Evolutionary conservation across 2,888 invertebrate genomes (phyloP).

Genomic region (Cantharis flavilabris): DNA sequence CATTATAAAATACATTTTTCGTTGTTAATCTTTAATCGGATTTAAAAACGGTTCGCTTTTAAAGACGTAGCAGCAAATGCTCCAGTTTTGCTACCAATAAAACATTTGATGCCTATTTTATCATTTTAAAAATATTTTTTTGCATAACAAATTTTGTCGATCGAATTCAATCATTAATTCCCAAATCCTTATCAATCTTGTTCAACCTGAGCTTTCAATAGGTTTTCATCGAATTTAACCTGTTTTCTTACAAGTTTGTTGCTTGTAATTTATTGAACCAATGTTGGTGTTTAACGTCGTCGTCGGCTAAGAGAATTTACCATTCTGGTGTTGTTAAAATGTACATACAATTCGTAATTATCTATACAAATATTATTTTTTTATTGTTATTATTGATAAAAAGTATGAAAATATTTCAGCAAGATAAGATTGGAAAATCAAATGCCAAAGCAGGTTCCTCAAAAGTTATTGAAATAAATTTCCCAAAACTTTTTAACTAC

Average conservation of each 20-base stretch:
- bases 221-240: background rate
- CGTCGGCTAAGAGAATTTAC: background rate
- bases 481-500: slow-evolving; percentile 26
- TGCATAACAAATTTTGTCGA: background rate
- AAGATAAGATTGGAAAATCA: background rate
- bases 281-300: background rate
- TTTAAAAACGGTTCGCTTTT: background rate
- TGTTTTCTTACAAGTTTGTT: background rate
- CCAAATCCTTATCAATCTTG: background rate
- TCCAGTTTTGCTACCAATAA: background rate
- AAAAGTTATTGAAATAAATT: slow-evolving; percentile 22
- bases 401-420: background rate
- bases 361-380: too few species aligned
- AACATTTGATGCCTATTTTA: background rate
- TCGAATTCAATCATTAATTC: background rate
- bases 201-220: background rate
- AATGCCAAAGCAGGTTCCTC: background rate
- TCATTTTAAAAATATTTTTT: background rate
- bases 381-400: background rate
- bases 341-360: too few species aligned
- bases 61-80: background rate
- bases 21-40: background rate
- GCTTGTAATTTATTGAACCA: background rate
- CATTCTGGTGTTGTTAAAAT: background rate
- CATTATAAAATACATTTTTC: background rate